These are phyloP conservation scores for Plebejus argus DNA, from an alignment of 2,888 invertebrate species.

Conservation along the genomic window DNA sequence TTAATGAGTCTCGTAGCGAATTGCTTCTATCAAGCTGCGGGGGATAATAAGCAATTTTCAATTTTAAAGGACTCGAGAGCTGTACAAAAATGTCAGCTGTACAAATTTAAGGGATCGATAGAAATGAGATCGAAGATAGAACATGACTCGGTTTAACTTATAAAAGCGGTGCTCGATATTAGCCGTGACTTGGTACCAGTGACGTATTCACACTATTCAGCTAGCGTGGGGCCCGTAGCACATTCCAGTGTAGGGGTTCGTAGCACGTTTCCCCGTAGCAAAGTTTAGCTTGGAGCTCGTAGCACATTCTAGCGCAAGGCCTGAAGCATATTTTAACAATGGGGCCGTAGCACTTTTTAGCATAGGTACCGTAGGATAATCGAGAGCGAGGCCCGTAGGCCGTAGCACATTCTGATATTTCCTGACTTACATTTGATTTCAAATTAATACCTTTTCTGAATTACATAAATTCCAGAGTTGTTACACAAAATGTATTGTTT, in stretches of 20 bases:
- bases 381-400: too few species aligned
- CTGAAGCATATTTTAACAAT: too few species aligned
- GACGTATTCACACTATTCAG: not conserved
- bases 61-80: constrained; percentile 10
- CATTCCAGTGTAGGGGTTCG: not conserved
- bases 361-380: too few species aligned
- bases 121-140: constrained; percentile 15
- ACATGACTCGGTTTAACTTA: constrained; percentile 2
- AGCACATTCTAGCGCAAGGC: too few species aligned
- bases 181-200: not conserved
- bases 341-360: too few species aligned
- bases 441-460: too few species aligned
- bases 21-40: not conserved
- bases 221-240: not conserved
- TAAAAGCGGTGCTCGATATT: not conserved
- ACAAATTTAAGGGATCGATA: not conserved
- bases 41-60: not conserved
- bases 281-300: too few species aligned
- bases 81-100: not conserved
- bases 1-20: not conserved
- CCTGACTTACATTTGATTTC: too few species aligned
- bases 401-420: too few species aligned
- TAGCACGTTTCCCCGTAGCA: not conserved
- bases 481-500: too few species aligned
- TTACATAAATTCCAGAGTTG: too few species aligned